Evolutionary conservation across 2,888 invertebrate genomes (phyloP).

Genomic region (Perizoma flavofasciatum): DNA sequence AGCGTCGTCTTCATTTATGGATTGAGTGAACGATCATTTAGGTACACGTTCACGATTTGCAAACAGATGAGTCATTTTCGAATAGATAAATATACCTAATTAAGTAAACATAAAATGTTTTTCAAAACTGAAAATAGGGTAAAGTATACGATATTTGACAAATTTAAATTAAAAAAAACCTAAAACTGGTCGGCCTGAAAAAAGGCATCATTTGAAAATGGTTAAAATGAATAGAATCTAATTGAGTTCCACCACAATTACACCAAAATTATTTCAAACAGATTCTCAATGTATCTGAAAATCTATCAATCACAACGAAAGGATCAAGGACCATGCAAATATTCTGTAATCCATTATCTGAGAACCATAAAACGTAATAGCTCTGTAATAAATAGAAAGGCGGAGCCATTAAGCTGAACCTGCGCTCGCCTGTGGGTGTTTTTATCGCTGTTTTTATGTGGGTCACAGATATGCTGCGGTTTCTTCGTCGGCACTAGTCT

Average conservation of each 20-base stretch:
- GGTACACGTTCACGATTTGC: slow-evolving; percentile 5
- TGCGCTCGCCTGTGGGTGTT: slow-evolving; percentile 43
- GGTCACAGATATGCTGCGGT: slow-evolving; percentile 48
- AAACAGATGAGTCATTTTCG: slow-evolving; percentile 4
- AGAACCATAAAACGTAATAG: slow-evolving; percentile 31
- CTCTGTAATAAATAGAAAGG: slow-evolving; percentile 43
- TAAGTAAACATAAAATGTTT: background rate
- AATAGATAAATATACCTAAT: background rate
- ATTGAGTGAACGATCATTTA: slow-evolving; percentile 28
- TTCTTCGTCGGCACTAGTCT: slow-evolving; percentile 31
- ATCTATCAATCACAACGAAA: slow-evolving; percentile 11
- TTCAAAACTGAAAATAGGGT: background rate
- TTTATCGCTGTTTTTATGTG: slow-evolving; percentile 46
- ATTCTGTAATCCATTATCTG: slow-evolving; percentile 33
- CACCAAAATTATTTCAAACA: background rate
- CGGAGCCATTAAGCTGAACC: slow-evolving; percentile 41
- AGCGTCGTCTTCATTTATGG: slow-evolving; percentile 53
- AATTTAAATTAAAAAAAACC: background rate
- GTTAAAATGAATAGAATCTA: too few relatives aligned
- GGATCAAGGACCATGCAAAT: slow-evolving; percentile 34
- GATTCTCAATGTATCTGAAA: background rate
- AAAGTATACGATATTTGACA: background rate
- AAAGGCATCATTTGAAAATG: background rate
- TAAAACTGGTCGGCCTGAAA: background rate
- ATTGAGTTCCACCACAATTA: too few relatives aligned